Evolutionary conservation across 2,888 invertebrate species (phyloP).

Genomic region (Pinctada fucata): DNA sequence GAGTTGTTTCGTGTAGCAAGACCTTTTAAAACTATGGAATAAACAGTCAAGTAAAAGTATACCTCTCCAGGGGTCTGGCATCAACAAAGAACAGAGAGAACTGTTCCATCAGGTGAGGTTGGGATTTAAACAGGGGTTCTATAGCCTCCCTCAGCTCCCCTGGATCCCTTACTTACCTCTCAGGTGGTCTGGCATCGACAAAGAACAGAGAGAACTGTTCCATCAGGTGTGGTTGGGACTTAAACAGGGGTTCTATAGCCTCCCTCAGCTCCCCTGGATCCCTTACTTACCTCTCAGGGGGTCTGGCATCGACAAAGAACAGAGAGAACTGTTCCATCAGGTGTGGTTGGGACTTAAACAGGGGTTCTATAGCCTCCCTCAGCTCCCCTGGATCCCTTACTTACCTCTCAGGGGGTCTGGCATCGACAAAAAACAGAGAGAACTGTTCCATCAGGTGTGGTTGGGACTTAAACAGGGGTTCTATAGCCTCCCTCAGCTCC

Average conservation of each 20-base stretch:
- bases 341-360: slow-evolving; percentile 88
- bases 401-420: slow-evolving; percentile 87
- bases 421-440: slow-evolving; percentile 86
- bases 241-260: slow-evolving; percentile 86
- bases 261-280: slow-evolving; percentile 80
- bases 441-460: slow-evolving; percentile 85
- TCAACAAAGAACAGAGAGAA: slow-evolving; percentile 88
- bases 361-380: slow-evolving; percentile 84
- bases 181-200: slow-evolving; percentile 86
- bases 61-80: slow-evolving; percentile 89
- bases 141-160: slow-evolving; percentile 83
- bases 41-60: too few relatives aligned
- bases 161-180: slow-evolving; percentile 80
- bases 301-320: slow-evolving; percentile 86
- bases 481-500: background rate
- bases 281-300: slow-evolving; percentile 84
- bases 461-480: background rate
- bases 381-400: slow-evolving; percentile 78
- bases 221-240: slow-evolving; percentile 86
- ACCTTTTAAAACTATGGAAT: too few relatives aligned
- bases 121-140: slow-evolving; percentile 87
- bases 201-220: slow-evolving; percentile 89
- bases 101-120: slow-evolving; percentile 87
- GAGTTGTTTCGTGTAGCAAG: too few relatives aligned
- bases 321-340: slow-evolving; percentile 88